Evolutionary conservation across 1,140 invertebrate genomes (phyloP).

Genomic region (Neodiprion lecontei): DNA sequence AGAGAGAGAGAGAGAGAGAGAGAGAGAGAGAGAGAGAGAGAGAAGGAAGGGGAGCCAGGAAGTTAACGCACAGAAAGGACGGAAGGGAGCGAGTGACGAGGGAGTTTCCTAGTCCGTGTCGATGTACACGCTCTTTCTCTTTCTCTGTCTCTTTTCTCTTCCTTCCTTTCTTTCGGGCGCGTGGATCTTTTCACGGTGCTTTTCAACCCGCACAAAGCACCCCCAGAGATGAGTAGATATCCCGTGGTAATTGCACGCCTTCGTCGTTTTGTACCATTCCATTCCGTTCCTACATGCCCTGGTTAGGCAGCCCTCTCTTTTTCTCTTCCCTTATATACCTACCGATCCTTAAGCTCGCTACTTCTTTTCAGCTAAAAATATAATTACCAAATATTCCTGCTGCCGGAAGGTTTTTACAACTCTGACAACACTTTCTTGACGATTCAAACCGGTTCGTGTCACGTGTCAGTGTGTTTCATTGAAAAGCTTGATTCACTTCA

Average conservation of each 20-base stretch:
- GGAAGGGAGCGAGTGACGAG: too few relatives aligned
- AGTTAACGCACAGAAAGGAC: too few relatives aligned
- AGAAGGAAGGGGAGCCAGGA: neutral
- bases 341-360: too few relatives aligned
- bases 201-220: slow-evolving; percentile 13
- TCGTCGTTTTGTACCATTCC: slow-evolving; percentile 8
- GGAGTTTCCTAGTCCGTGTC: neutral
- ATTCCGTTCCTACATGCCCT: slow-evolving; percentile 19
- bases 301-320: slow-evolving; percentile 28
- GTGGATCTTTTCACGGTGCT: slow-evolving; percentile 21
- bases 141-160: slow-evolving; percentile 21
- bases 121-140: slow-evolving; percentile 1
- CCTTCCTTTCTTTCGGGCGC: neutral
- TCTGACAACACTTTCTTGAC: too few relatives aligned
- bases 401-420: too few relatives aligned
- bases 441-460: too few relatives aligned
- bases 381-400: too few relatives aligned
- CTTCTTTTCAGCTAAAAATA: too few relatives aligned
- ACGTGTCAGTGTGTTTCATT: too few relatives aligned
- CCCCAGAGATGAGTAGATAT: slow-evolving; percentile 31
- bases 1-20: neutral
- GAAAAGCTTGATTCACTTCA: too few relatives aligned
- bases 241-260: slow-evolving; percentile 33
- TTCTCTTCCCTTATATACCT: neutral
- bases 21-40: slow-evolving; percentile 15